Conservation (phyloP, 2,113 vertebrate species). For the Lanius collurio region DNA sequence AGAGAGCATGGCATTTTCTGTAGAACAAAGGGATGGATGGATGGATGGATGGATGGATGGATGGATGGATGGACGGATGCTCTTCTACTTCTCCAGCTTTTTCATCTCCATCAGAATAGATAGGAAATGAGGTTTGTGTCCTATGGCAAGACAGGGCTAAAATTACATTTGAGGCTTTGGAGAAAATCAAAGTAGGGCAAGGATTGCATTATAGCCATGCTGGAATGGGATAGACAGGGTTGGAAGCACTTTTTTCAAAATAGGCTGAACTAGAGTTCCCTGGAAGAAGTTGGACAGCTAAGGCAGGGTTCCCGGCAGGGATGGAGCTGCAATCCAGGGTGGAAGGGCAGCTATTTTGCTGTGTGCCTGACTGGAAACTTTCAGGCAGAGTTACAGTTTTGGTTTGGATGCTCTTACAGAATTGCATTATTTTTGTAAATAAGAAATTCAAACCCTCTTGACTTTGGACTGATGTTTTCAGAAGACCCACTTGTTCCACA, state of each 20-base stretch:
- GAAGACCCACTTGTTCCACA: background rate
- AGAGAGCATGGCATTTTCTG: fast-evolving
- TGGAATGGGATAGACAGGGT: background rate
- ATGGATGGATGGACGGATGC: background rate
- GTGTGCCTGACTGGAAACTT: background rate
- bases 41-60: background rate
- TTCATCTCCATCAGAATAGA: background rate
- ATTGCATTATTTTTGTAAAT: background rate
- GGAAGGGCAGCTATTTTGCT: background rate
- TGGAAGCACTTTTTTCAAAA: background rate
- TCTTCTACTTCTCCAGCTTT: background rate
- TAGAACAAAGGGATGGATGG: background rate
- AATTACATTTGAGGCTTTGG: background rate
- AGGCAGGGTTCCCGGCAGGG: background rate
- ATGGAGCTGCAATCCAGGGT: background rate
- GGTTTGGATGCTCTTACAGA: background rate
- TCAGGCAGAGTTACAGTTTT: background rate
- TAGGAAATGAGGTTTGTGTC: background rate
- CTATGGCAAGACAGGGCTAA: background rate
- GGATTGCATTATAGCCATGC: background rate
- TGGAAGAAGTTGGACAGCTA: background rate
- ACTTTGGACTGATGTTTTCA: background rate
- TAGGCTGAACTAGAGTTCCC: background rate
- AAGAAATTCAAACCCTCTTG: background rate
- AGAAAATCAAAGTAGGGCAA: background rate